A percentile compares a stretch with the other conserved stretches of the same genome.
phyloP scores from a whole-genome alignment of 2,888 invertebrate genomes.

The Rotaria socialis region DNA sequence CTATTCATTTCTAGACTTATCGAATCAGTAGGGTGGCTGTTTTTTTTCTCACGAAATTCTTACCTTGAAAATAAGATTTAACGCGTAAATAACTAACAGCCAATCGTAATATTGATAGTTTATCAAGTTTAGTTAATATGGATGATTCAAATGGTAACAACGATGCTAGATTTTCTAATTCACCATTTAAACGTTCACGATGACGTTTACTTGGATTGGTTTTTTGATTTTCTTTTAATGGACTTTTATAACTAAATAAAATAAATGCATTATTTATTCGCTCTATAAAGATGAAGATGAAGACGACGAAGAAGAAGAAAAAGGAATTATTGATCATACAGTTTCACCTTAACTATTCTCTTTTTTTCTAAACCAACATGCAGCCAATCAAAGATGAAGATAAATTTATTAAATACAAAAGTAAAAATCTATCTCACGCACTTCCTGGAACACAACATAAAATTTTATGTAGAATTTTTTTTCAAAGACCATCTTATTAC shows the following conservation, averaged over 20 bases:
- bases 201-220: conserved; percentile 93
- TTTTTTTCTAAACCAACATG: too few species aligned
- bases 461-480: background rate
- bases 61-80: conserved; percentile 97
- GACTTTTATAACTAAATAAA: conserved; percentile 44
- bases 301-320: too few species aligned
- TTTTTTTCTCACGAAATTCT: conserved; percentile 49
- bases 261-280: background rate
- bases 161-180: conserved; percentile 85
- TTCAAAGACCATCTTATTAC: background rate
- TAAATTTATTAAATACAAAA: too few species aligned
- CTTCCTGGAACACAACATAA: background rate
- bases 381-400: too few species aligned
- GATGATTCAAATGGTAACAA: conserved; percentile 85
- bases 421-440: background rate
- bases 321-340: too few species aligned
- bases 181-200: conserved; percentile 91
- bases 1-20: background rate
- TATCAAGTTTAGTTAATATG: conserved; percentile 92
- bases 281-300: too few species aligned
- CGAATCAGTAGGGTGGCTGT: background rate
- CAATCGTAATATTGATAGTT: conserved; percentile 90
- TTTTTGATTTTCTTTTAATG: conserved; percentile 50
- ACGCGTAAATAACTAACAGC: conserved; percentile 85
- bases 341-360: too few species aligned